These are phyloP conservation scores for Andrena fulva DNA, from an alignment of 2,888 invertebrate genomes.

Conservation along the genomic window DNA sequence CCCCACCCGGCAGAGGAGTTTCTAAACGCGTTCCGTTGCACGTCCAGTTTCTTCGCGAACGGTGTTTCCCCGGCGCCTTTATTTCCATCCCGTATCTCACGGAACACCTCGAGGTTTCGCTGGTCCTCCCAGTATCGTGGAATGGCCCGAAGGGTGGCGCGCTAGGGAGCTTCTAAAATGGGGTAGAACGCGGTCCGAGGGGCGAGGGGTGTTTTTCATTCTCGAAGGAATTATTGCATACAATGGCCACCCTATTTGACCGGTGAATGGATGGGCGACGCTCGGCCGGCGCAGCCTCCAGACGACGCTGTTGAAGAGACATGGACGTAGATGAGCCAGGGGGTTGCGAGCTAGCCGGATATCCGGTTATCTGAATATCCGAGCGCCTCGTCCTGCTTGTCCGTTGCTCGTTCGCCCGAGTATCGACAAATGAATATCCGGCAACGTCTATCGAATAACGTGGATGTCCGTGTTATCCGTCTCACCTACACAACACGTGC, in stretches of 20 bases:
- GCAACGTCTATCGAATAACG: conserved; percentile 44
- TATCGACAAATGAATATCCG: conserved; percentile 62
- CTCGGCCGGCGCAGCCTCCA: conserved; percentile 19
- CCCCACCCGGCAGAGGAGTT: neutral
- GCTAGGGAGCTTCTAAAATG: neutral
- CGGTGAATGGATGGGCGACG: conserved; percentile 43
- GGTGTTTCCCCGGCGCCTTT: conserved; percentile 2
- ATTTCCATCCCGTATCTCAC: conserved; percentile 27
- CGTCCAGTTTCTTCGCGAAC: conserved; percentile 13
- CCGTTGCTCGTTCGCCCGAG: conserved; percentile 42
- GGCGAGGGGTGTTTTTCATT: conserved; percentile 61
- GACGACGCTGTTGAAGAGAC: conserved; percentile 40
- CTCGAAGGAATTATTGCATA: conserved; percentile 67
- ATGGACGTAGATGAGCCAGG: conserved; percentile 21
- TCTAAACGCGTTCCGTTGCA: neutral
- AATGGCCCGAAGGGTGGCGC: conserved; percentile 10
- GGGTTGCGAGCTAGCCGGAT: conserved; percentile 46
- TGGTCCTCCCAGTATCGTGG: conserved; percentile 47
- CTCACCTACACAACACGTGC: conserved; percentile 7
- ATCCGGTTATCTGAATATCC: conserved; percentile 61
- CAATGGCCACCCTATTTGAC: conserved; percentile 56
- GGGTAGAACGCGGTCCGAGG: conserved; percentile 19
- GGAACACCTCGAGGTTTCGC: conserved; percentile 27
- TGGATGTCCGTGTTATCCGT: conserved; percentile 35
- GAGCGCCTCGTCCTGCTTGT: conserved; percentile 45